Evolutionary conservation across 2,888 invertebrate species (phyloP).

Genomic region (Piscicola geometra): DNA sequence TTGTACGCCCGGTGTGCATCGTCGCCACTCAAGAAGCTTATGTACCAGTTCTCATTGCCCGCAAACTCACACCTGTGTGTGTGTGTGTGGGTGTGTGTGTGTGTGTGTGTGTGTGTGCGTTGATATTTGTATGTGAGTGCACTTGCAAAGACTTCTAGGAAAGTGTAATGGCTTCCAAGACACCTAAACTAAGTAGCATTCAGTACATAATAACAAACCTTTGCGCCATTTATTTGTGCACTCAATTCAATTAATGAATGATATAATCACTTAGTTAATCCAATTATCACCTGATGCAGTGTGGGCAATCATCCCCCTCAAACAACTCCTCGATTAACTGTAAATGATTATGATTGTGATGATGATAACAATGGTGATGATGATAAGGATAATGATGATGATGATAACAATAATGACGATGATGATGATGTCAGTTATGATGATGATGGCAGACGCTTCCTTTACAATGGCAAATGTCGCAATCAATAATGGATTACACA

Average conservation of each 20-base stretch:
- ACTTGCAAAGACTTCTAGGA: no score
- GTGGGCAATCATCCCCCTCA: constrained; percentile 8
- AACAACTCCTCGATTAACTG: constrained; percentile 26
- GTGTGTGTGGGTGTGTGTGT: not conserved
- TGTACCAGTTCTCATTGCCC: constrained; percentile 34
- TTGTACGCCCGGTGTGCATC: constrained; percentile 30
- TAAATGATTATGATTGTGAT: not conserved
- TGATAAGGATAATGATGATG: constrained; percentile 2
- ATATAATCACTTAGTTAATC: no score
- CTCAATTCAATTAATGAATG: no score
- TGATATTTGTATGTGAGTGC: no score
- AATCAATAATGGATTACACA: not conserved
- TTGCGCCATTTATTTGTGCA: no score
- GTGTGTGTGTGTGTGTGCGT: not conserved
- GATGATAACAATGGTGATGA: not conserved
- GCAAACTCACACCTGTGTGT: constrained; percentile 28
- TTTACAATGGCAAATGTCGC: no score
- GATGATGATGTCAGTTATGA: constrained; percentile 2
- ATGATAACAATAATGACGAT: not conserved
- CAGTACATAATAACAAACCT: no score
- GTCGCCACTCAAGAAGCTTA: constrained; percentile 25
- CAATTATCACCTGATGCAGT: not conserved
- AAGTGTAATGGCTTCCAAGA: no score
- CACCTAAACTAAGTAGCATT: no score
- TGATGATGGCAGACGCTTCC: not conserved